Base-by-base conservation (phyloP, 2,888 invertebrate genomes). In the Anthrax anthrax region DNA sequence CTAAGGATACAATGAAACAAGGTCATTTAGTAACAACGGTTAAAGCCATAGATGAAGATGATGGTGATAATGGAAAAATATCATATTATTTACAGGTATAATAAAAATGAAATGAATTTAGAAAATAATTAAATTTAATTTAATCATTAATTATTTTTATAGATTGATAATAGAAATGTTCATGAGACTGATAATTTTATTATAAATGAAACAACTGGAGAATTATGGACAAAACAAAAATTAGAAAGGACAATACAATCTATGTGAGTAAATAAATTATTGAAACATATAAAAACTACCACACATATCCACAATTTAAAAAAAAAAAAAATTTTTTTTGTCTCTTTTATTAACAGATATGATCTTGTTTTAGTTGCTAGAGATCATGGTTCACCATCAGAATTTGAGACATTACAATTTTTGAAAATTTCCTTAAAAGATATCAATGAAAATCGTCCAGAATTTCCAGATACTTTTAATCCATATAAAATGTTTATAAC, bases 101-200 rank as follows among this genome's bases (percentile, higher is more conserved):
- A 42, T 23, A 29, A 17, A 10, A 29, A 36, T 10, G 17, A 18
- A 19, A 14, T n/a, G n/a, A n/a, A n/a, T 14, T 23, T 23, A 23
- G 23, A 23, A 23, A 6, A 23, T 6, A 23, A 23, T 4, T 23
- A 23, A 23, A 6, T 23, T 23, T 23, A 6, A 4, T 23, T 23
- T 23, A 6, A 4, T 6, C 8, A 23, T 34, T 3, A 16, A 16
- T n/a, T 36, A n/a, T 36, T 16, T 13, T 4, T 4, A 32, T 36
- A 55, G 56, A 55, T 58, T 3, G 64, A 63, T 53, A 82, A 84
- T 58, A 73, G 76, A 55, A 83, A 86, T 56, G 77, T 83, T 0
- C 82, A 81, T 51, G 82, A 84, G 62, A 91, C 90, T 0, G 74
- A 77, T 12, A 86, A 90, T 62, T 94, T 94, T 64, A 74, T 73